These are phyloP conservation scores for Bubalus kerabau DNA, from an alignment of 2,113 vertebrate species.

Conservation along the genomic window DNA sequence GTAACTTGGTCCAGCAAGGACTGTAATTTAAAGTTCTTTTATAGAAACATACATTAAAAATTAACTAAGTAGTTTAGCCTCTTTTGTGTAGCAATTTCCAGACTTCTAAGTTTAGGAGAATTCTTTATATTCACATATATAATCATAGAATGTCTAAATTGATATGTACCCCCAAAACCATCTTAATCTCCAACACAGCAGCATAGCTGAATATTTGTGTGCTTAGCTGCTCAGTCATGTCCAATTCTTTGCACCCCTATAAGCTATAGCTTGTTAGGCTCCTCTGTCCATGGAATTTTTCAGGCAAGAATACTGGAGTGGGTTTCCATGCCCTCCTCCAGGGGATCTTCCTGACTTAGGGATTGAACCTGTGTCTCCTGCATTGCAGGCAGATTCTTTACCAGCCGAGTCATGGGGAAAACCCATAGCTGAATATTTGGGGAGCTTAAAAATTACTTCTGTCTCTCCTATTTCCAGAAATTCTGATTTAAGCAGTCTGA, in stretches of 20 bases:
- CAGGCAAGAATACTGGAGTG: background rate
- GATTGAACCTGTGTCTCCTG: background rate
- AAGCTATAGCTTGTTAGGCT: background rate
- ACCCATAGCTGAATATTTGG: background rate
- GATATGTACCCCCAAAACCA: background rate
- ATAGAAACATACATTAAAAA: background rate
- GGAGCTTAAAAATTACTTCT: background rate
- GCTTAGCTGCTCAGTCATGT: background rate
- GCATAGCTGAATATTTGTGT: background rate
- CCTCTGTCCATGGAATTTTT: background rate
- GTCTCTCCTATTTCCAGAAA: background rate
- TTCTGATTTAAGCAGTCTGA: slow-evolving; percentile 14
- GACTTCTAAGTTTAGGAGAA: background rate
- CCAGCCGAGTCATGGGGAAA: background rate
- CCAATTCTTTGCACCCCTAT: background rate
- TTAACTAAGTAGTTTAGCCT: background rate
- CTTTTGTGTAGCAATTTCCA: background rate
- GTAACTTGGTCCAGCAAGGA: background rate
- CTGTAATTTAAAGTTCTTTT: background rate
- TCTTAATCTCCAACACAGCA: background rate
- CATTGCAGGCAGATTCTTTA: background rate
- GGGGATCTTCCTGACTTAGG: background rate
- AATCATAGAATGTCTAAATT: background rate
- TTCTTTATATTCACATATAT: background rate
- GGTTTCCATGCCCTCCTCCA: background rate